Base-by-base conservation (phyloP, 2,888 invertebrate genomes). In the Spisula subtruncata region DNA sequence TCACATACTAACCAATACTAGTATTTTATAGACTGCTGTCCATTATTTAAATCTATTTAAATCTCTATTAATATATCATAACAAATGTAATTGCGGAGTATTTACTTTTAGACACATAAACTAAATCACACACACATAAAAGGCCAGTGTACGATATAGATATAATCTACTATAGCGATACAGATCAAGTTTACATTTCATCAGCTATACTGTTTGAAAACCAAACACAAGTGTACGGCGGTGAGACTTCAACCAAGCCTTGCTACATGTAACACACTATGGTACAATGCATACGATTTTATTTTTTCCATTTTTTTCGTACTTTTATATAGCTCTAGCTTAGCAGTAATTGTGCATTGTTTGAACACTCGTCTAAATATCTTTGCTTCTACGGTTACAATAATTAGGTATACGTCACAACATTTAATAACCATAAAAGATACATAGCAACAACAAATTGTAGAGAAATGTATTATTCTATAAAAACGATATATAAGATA, bases 391-490 rank as follows among this genome's bases (percentile, higher is more conserved):
- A 75, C 75, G n/a, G 16, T 75, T 25, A 75, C 75, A 75, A 75
- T 35, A 75, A 75, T 32, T 75, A 75, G 12, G 75, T 10, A 75
- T 75, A 75, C 75, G 35, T 32, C 35, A 75, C 75, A 75, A 75
- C 75, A 75, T 75, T 32, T 16, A 75, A 75, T 75, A 75, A 75
- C 75, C 75, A 75, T 75, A 32, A 75, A 75, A 75, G 32, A 32
- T 75, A 35, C 18, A 35, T 75, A 75, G 75, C 75, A 35, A 75
- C 75, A 75, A 75, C 75, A 75, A 35, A 41, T 75, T 71, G 32
- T 16, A 75, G 29, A 75, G 75, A 75, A 75, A 75, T 75, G 75
- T 35, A 75, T 75, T 75, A 75, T 75, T 32, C 75, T 75, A 75
- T 75, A 75, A 75, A 41, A 75, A 75, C 35, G 75, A 29, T 35